phyloP scores from a whole-genome alignment of 2,113 vertebrate species.

The Myocastor coypus region DNA sequence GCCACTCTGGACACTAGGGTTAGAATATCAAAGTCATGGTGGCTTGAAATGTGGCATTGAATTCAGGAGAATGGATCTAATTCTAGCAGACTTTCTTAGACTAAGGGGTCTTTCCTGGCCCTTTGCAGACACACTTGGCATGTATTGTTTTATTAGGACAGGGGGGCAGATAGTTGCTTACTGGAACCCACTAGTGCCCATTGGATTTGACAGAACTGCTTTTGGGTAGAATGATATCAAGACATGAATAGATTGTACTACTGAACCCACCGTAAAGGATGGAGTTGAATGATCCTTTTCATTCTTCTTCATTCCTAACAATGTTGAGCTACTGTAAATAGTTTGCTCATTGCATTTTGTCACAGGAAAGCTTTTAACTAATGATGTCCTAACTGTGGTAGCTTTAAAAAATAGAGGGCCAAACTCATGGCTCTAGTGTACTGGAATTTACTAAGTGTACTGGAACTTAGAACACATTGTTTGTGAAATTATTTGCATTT shows the following conservation, averaged over 20 bases:
- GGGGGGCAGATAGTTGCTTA: neutral
- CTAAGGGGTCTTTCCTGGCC: neutral
- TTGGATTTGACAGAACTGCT: neutral
- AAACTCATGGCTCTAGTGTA: neutral
- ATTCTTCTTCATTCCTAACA: neutral
- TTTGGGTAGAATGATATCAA: neutral
- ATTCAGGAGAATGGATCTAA: neutral
- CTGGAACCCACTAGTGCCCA: neutral
- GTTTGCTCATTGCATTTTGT: neutral
- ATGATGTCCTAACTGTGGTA: neutral
- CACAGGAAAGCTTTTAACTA: neutral
- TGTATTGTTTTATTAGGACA: neutral
- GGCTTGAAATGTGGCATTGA: neutral
- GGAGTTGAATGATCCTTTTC: too few relatives aligned
- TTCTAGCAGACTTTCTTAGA: neutral
- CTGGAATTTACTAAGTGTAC: neutral
- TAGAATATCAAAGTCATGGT: neutral
- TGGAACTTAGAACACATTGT: neutral
- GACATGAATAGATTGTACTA: neutral
- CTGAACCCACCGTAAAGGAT: neutral
- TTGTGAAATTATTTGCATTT: constrained; percentile 50
- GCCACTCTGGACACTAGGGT: neutral
- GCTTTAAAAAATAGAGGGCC: neutral
- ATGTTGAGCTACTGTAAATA: neutral
- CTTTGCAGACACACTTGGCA: neutral